Base-by-base conservation (phyloP, 2,797 vertebrate species). In the Ibycter americanus region DNA sequence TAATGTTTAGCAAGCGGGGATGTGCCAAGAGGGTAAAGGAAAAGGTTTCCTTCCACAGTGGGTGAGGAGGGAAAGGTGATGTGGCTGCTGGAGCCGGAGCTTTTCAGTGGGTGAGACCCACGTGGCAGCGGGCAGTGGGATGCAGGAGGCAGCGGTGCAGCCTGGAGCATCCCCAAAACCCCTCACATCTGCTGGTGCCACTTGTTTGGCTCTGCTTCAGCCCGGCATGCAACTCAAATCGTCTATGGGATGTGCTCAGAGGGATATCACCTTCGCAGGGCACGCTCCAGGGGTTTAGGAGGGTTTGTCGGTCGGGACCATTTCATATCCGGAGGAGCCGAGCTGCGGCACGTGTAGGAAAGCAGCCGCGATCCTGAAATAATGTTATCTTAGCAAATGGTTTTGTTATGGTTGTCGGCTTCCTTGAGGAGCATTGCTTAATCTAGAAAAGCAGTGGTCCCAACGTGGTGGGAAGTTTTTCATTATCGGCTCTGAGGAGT, bases 281-380 rank as follows among this genome's bases (percentile, higher is more conserved):
- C 44, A 2, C 0, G 0, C 13, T 76, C 34, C 1, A 0, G 34
- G 22, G n/a, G 18, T 16, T 67, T 20, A 12, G 31, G 46, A 26
- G n/a, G 59, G 25, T 66, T 32, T 70, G 68, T 3, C 0, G 4
- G 8, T 44, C 1, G 0, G 17, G 74, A 14, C 3, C 0, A 0
- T 55, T 87, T 8, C 0, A 21, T 15, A 34, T 18, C 65, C 21
- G 0, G 49, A 29, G 66, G 46, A 65, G 49, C 32, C 1, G 54
- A 66, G 76, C 70, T 52, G 83, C 8, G 47, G 81, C 86, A 15
- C 16, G 15, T 59, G 51, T 1, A 58, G 79, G n/a, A 47, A 29
- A 56, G 68, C 25, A 73, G 54, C 72, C 34, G 3, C 6, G 5
- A 76, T 13, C 16, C 83, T 78, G 80, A 66, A 82, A 66, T 55